Percentiles rank a stretch among this genome's conserved stretches.
Evolutionary conservation across 2,888 invertebrate genomes (phyloP).

Genomic region (Sabatieria punctata): DNA sequence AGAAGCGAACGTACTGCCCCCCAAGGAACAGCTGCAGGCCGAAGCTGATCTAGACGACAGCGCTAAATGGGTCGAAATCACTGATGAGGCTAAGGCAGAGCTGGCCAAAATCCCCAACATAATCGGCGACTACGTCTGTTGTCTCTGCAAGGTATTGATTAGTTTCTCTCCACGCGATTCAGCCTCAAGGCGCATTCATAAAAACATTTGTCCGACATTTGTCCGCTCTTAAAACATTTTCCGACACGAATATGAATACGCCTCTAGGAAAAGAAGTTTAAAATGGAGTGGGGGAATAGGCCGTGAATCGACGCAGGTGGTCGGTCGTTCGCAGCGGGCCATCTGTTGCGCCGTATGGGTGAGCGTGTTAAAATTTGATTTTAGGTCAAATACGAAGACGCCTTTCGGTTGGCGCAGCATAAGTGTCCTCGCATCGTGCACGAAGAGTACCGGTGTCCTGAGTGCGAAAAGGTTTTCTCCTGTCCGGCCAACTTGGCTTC

Average conservation of each 20-base stretch:
- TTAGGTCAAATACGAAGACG: slow-evolving; percentile 66
- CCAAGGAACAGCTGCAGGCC: slow-evolving; percentile 22
- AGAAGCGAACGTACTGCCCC: slow-evolving; percentile 12
- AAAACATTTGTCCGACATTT: too few relatives aligned
- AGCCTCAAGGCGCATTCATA: too few relatives aligned
- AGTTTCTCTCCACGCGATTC: too few relatives aligned
- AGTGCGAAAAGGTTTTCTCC: slow-evolving; percentile 94
- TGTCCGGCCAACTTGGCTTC: slow-evolving; percentile 96
- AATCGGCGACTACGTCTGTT: slow-evolving; percentile 86
- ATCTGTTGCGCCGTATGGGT: too few relatives aligned
- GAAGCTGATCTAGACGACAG: slow-evolving; percentile 28
- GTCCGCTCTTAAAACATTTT: too few relatives aligned
- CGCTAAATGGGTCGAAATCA: slow-evolving; percentile 23
- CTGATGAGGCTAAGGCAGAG: slow-evolving; percentile 20
- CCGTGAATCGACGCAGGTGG: too few relatives aligned
- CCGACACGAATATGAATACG: too few relatives aligned
- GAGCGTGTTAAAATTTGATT: too few relatives aligned
- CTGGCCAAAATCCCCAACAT: slow-evolving; percentile 79
- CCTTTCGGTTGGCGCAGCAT: slow-evolving; percentile 89
- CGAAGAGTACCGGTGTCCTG: slow-evolving; percentile 92
- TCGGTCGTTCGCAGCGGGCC: too few relatives aligned
- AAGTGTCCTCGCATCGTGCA: slow-evolving; percentile 65
- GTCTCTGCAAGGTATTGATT: slow-evolving; percentile 56
- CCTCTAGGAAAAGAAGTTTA: too few relatives aligned
- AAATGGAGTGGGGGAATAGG: too few relatives aligned